Evolutionary conservation across 2,113 vertebrate genomes (phyloP), one percentile per base, ranked within the genome.

Genomic region (Vidua macroura): DNA sequence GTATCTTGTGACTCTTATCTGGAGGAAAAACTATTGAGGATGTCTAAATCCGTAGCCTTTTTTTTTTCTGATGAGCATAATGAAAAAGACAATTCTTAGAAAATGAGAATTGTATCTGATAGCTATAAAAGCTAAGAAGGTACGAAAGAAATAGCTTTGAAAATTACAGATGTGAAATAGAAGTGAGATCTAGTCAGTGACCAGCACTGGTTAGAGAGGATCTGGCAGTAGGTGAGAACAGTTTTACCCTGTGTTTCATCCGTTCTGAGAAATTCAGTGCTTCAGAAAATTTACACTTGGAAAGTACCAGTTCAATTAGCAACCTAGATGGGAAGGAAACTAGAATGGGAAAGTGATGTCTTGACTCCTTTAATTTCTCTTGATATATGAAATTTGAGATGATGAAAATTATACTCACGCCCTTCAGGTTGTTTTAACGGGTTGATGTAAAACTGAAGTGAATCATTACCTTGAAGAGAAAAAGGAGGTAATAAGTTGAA

Each of bases 91-190:
- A 85, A 30, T 77, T 62, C 55, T 53, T 43, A 55, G 60, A 51
- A 93, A 94, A 75, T 73, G 52, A 68, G 66, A 86, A 88, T 58
- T 76, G 49, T 82, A 68, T 74, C 74, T 90, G 76, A 79, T 79
- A n/a, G 41, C 53, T 84, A 62, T 91, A 92, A 96, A 96, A 78
- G 24, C 56, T 53, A 60, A 82, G 79, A 41, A 78, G 53, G 55
- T 84, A 53, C 77, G 83, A 88, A 92, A 69, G 48, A 80, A 84
- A 78, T 44, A 69, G 56, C 58, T 91, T 56, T 64, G 76, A 60
- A 90, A 82, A 73, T 84, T 58, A 63, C 20, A 69, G 81, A 73
- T 84, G 69, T 75, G 83, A 91, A 59, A 84, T 30, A 60, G 70
- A 90, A 53, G 51, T 73, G 78, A 88, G 63, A 75, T 52, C 15